Base-by-base conservation (phyloP, 2,113 vertebrate genomes). In the Oriolus oriolus region DNA sequence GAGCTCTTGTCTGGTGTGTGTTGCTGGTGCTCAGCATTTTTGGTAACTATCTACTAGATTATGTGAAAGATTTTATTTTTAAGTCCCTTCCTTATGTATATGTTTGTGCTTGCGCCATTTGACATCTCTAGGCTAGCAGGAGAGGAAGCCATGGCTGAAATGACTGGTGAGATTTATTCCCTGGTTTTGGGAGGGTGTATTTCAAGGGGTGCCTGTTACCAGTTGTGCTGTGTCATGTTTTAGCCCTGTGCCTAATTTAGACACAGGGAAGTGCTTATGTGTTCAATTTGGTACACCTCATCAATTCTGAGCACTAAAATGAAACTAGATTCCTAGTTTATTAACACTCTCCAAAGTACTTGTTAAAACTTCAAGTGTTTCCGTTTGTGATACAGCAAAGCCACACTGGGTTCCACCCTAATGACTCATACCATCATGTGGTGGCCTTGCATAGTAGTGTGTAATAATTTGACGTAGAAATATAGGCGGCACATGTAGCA, bases 391-490 rank as follows among this genome's bases (percentile, higher is more conserved):
- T 74, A 21, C 10, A 64, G 24, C 42, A 83, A 28, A 84, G 22
- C 35, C 15, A 21, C 7, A 1, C 27, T 10, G 42, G 9, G 78
- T 66, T 80, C 78, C 75, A 66, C 92, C 78, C 90, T 54, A 31
- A 10, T 93, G 90, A 95, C 53, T 94, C 93, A 92, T 30, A 11
- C 27, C 21, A 13, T 87, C 64, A 33, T 77, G 78, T 83, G 82
- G n/a, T 65, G 10, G 74, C 44, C 20, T 77, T 68, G 18, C 45
- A 45, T 66, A 42, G 61, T 73, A 61, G 35, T 44, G 7, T 76
- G 14, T 44, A 84, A 60, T 45, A 63, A 60, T 37, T 60, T 61
- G 10, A 53, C 22, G 0, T 42, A n/a, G 63, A 69, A 81, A 57
- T 69, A 65, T 8, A 61, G 37, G 23, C 63, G n/a, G 17, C 39